These are phyloP conservation scores for Maccullochella peelii DNA, from an alignment of 2,113 vertebrate genomes.

Conservation along the genomic window DNA sequence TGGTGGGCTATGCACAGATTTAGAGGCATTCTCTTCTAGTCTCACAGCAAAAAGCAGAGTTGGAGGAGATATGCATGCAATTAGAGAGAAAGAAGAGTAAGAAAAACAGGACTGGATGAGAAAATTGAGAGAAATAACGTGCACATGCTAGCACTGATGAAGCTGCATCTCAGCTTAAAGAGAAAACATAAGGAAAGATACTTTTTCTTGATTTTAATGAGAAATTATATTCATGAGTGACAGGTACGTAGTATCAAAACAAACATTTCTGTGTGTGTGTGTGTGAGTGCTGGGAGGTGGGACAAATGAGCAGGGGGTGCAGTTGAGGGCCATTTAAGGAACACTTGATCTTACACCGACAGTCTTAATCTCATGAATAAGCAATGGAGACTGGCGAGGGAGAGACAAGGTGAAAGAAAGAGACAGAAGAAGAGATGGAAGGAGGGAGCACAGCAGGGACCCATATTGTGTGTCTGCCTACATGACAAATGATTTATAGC, in stretches of 20 bases:
- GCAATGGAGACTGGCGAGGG: conserved; percentile 44
- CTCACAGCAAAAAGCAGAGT: conserved; percentile 40
- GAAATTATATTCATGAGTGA: neutral
- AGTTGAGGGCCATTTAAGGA: conserved; percentile 51
- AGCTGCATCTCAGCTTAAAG: too few relatives aligned
- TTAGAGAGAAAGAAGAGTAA: conserved; percentile 22
- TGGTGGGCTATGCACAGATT: conserved; percentile 86
- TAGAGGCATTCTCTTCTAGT: conserved; percentile 88
- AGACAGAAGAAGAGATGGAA: conserved; percentile 40
- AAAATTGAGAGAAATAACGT: neutral
- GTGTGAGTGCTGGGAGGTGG: conserved; percentile 4
- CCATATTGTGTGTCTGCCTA: conserved; percentile 68
- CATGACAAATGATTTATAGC: conserved; percentile 77
- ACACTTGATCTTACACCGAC: conserved; percentile 76
- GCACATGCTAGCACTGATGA: neutral
- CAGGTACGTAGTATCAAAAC: conserved; percentile 25
- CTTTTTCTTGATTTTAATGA: neutral
- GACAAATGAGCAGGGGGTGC: conserved; percentile 28
- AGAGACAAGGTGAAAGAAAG: conserved; percentile 54
- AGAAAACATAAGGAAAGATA: neutral
- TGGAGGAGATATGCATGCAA: conserved; percentile 26
- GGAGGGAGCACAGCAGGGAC: conserved; percentile 51
- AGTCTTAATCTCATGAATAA: conserved; percentile 80
- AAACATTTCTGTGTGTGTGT: conserved; percentile 24
- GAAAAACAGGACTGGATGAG: conserved; percentile 8